phyloP scores from a whole-genome alignment of 1,140 invertebrate genomes.

The Gryon sp. region DNA sequence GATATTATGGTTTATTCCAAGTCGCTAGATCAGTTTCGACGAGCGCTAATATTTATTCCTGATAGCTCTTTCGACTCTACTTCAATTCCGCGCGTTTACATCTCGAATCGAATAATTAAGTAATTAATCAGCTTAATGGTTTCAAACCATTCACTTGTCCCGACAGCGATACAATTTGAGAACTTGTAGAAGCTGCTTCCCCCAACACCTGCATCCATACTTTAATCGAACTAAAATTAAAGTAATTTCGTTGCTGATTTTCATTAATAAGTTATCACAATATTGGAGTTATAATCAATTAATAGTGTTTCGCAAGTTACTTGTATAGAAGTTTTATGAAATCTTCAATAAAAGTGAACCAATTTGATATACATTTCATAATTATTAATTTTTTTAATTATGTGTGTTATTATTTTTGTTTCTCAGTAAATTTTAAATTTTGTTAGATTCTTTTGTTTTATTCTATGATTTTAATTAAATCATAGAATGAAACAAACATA shows the following conservation, averaged over 20 bases:
- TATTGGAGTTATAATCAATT: not conserved
- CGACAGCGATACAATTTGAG: slow-evolving; percentile 40
- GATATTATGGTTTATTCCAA: slow-evolving; percentile 17
- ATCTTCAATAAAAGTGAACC: too few relatives aligned
- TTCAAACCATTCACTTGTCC: slow-evolving; percentile 46
- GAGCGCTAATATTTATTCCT: slow-evolving; percentile 49
- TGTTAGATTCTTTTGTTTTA: too few relatives aligned
- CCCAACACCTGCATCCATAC: slow-evolving; percentile 49
- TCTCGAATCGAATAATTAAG: slow-evolving; percentile 54
- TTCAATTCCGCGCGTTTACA: slow-evolving; percentile 29
- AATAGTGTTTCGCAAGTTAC: not conserved
- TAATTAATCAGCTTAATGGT: slow-evolving; percentile 61
- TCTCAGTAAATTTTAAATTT: too few relatives aligned
- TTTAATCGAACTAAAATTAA: slow-evolving; percentile 52
- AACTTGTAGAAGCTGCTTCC: slow-evolving; percentile 10
- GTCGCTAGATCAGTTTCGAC: slow-evolving; percentile 9
- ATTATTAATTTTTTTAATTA: too few relatives aligned
- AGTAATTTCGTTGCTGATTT: slow-evolving; percentile 33
- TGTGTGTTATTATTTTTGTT: too few relatives aligned
- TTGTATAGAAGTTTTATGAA: not conserved
- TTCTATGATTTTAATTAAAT: too few relatives aligned
- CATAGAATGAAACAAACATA: too few relatives aligned
- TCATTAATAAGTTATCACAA: slow-evolving; percentile 43
- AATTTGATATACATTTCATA: too few relatives aligned
- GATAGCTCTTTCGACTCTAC: slow-evolving; percentile 37